Percentiles rank a stretch among this genome's conserved stretches.
Conservation (phyloP, 2,797 vertebrate species). For the Sebastes jordani region DNA sequence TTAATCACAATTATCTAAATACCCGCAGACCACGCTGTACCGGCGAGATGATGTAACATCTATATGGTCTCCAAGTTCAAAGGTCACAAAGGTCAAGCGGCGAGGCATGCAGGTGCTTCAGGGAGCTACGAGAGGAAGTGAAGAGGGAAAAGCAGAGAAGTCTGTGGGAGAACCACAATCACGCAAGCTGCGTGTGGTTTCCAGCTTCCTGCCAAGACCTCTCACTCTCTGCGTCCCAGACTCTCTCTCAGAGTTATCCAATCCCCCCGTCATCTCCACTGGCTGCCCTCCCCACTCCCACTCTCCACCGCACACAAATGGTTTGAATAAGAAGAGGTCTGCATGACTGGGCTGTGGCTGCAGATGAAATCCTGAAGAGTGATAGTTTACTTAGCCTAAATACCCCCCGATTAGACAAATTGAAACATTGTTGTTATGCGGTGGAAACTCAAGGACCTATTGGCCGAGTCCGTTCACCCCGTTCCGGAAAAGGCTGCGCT, state of each 20-base stretch:
- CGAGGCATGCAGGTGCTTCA: slow-evolving; percentile 79
- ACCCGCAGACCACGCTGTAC: too few species aligned
- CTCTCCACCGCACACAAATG: slow-evolving; percentile 86
- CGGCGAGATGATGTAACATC: background rate
- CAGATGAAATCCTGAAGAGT: slow-evolving; percentile 82
- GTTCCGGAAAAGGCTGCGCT: slow-evolving; percentile 71
- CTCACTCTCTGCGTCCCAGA: slow-evolving; percentile 84
- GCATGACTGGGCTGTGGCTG: slow-evolving; percentile 86
- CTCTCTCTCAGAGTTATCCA: slow-evolving; percentile 83
- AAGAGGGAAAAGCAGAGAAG: slow-evolving; percentile 43
- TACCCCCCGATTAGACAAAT: slow-evolving; percentile 87
- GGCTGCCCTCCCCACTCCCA: slow-evolving; percentile 51
- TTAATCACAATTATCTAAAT: too few species aligned
- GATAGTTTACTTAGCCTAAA: slow-evolving; percentile 91
- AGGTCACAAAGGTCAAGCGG: slow-evolving; percentile 58
- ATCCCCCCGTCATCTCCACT: slow-evolving; percentile 76
- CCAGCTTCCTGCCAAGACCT: slow-evolving; percentile 81
- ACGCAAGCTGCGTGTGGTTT: slow-evolving; percentile 85
- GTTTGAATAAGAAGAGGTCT: slow-evolving; percentile 91
- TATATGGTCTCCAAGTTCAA: slow-evolving; percentile 29
- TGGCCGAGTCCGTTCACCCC: slow-evolving; percentile 71
- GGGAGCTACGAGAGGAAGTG: slow-evolving; percentile 16
- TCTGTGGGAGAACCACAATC: slow-evolving; percentile 76
- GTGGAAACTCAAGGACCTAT: slow-evolving; percentile 85
- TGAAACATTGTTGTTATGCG: slow-evolving; percentile 90